Conservation (phyloP, 2,888 invertebrate genomes). For the Mesorhabditis spiculigera region DNA sequence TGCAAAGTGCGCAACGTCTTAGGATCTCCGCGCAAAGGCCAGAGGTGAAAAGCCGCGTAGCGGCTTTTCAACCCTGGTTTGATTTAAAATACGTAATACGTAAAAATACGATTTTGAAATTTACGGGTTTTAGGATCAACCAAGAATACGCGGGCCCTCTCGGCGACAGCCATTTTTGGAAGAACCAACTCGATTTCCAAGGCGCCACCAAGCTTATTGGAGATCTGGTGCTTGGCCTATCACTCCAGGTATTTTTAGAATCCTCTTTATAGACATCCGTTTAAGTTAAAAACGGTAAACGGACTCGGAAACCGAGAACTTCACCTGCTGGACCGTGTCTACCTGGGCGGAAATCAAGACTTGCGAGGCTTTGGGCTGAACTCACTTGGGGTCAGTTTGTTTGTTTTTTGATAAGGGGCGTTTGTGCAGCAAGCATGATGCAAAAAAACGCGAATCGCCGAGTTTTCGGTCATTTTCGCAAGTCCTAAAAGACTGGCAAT, state of each 20-base stretch:
- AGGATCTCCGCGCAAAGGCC: too few species aligned
- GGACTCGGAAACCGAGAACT: constrained; percentile 43
- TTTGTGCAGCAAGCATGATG: too few species aligned
- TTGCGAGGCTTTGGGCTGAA: constrained; percentile 80
- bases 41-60: too few species aligned
- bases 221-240: neutral
- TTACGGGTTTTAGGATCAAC: constrained; percentile 61
- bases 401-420: too few species aligned
- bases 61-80: too few species aligned
- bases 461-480: too few species aligned
- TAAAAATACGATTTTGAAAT: too few species aligned
- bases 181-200: constrained; percentile 71
- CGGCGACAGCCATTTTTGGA: constrained; percentile 84
- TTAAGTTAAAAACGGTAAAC: constrained; percentile 18
- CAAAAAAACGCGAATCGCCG: too few species aligned
- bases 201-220: constrained; percentile 17
- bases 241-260: neutral
- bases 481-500: too few species aligned
- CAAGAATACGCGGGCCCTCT: constrained; percentile 85
- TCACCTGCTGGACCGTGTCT: constrained; percentile 67
- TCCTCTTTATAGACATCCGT: too few species aligned
- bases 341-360: constrained; percentile 82
- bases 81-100: too few species aligned
- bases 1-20: too few species aligned
- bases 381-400: constrained; percentile 42